Percentiles rank a stretch among this genome's conserved stretches.
Conservation (phyloP, 2,888 invertebrate genomes). For the Notodonta dromedarius region DNA sequence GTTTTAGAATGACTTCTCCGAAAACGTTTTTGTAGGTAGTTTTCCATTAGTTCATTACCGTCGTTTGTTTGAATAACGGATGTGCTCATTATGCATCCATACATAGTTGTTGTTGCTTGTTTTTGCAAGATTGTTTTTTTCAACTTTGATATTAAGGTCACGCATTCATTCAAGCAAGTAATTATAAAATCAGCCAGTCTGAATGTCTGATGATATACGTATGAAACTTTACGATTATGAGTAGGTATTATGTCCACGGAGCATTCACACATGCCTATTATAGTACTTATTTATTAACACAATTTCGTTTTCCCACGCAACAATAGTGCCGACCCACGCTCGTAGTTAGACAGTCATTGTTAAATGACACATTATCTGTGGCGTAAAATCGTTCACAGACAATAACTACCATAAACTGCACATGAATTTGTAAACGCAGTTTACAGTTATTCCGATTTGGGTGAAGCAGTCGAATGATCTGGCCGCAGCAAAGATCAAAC, state of each 20-base stretch:
- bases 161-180: no score
- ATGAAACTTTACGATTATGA: no score
- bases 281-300: conserved; percentile 26
- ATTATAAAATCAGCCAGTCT: no score
- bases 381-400: conserved; percentile 40
- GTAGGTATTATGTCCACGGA: neutral
- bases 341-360: conserved; percentile 50
- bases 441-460: conserved; percentile 15
- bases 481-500: neutral
- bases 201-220: no score
- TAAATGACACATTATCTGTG: conserved; percentile 53
- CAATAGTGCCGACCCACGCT: conserved; percentile 62
- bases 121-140: conserved; percentile 1
- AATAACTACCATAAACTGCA: conserved; percentile 26
- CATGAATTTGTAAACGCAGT: conserved; percentile 15
- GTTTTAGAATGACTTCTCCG: conserved; percentile 6
- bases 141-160: neutral
- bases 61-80: conserved; percentile 31
- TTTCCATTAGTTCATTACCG: conserved; percentile 15
- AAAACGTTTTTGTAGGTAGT: neutral
- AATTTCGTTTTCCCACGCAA: conserved; percentile 68
- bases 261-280: conserved; percentile 14
- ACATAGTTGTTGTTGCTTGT: conserved; percentile 12
- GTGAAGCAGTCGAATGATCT: conserved; percentile 12
- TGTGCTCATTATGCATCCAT: conserved; percentile 21